Conservation (phyloP, 35 echinoderm and acorn worm genomes). For the Heliocidaris tuberculata region DNA sequence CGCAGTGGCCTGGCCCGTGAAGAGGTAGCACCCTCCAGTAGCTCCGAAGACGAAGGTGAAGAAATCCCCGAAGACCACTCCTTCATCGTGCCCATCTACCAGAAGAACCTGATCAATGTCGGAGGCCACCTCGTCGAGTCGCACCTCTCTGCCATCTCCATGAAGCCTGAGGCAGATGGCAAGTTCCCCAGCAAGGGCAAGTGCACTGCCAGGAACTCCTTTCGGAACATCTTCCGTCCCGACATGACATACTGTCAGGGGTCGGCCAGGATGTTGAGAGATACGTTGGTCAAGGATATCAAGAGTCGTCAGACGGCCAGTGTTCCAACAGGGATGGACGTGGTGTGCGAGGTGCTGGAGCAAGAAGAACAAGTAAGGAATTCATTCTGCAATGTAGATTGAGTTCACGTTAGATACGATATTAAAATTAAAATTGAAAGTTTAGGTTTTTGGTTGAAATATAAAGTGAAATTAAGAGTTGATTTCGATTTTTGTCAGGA, state of each 20-base stretch:
- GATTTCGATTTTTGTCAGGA: too few relatives aligned
- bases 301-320: background rate
- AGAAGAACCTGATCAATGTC: conserved; percentile 57
- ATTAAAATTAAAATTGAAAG: too few relatives aligned
- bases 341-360: conserved; percentile 39
- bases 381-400: too few relatives aligned
- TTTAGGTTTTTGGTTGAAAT: too few relatives aligned
- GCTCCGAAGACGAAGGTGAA: conserved; percentile 1
- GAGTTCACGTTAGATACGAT: too few relatives aligned
- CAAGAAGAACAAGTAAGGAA: conserved; percentile 19
- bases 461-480: too few relatives aligned
- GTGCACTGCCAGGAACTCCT: conserved; percentile 69
- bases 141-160: conserved; percentile 71
- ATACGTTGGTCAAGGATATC: conserved; percentile 50
- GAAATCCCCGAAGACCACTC: conserved; percentile 46
- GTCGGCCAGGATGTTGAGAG: conserved; percentile 62
- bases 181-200: conserved; percentile 46
- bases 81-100: conserved; percentile 65
- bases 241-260: conserved; percentile 82
- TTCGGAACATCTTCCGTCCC: conserved; percentile 88
- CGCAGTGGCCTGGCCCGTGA: conserved; percentile 17
- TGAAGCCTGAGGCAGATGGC: conserved; percentile 46
- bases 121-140: conserved; percentile 58
- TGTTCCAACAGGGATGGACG: background rate
- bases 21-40: background rate